Evolutionary conservation across 2,888 invertebrate species (phyloP), one percentile per base, ranked within the genome.

Genomic region (Callimorpha dominula): DNA sequence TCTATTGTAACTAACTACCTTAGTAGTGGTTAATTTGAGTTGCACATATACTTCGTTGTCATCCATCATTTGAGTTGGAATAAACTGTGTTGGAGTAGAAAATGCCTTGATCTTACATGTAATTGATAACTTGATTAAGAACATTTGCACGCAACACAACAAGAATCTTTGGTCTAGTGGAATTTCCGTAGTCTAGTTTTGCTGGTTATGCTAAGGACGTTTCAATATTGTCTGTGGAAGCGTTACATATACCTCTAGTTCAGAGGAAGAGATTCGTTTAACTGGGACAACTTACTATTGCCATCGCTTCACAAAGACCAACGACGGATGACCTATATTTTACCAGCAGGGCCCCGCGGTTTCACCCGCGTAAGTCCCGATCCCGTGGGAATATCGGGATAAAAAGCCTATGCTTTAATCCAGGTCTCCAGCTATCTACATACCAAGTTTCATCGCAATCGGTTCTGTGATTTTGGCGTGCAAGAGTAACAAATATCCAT

Each of bases 1-100:
- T 65, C 46, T 42, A 14, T 42, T 81, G 57, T 76, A 11, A 12
- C 52, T 76, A 11, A 12, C 52, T 66, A 78, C 72, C 9, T 9
- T 0, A 0, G 50, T 76, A 81, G 66, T 52, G 65, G 52, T 54
- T 68, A n/a, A 63, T 66, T 78, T 72, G 4, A 52, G 4, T 60
- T 72, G 63, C 57, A 20, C n/a, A n/a, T 31, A 46, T 50, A 49
- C 17, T 15, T 62, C 15, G 72, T 52, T 43, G n/a, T 52, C 57
- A 75, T 73, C 73, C 6, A 60, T 68, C 50, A 69, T 17, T 40
- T 0, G 42, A 52, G 17, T 5, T 40, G 52, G 14, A 40, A 49
- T 20, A 20, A 14, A 65, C 1, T 31, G 31, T 60, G 14, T 31
- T 60, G 31, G 7, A 31, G 31, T 31, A 31, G 31, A 31, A 14